Conservation (phyloP, 2,797 vertebrate genomes). For the Semaprochilodus insignis region DNA sequence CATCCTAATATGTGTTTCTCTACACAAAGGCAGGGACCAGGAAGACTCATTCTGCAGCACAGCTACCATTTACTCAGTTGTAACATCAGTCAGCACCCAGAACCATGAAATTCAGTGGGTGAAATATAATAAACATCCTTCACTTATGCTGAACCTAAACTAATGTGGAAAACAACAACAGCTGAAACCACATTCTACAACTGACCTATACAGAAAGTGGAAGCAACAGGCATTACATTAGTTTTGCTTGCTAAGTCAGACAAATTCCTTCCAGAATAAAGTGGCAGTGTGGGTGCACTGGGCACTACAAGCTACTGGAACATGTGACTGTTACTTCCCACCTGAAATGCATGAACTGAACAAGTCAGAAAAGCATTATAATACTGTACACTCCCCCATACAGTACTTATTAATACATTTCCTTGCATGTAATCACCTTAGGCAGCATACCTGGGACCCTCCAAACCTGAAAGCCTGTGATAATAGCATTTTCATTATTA, state of each 20-base stretch:
- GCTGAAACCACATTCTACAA: neutral
- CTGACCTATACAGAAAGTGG: neutral
- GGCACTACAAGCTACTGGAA: neutral
- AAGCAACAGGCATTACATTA: neutral
- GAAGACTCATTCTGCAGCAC: neutral
- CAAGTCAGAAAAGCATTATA: too few species aligned
- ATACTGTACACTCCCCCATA: too few species aligned
- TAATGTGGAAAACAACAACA: neutral
- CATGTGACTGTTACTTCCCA: too few species aligned
- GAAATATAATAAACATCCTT: neutral
- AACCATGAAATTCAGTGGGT: neutral
- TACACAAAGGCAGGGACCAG: neutral
- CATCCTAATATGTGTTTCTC: neutral
- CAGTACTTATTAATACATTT: neutral
- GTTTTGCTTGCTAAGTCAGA: neutral
- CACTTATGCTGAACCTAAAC: neutral
- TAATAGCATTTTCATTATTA: neutral
- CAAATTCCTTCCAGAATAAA: neutral
- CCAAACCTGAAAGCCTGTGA: neutral
- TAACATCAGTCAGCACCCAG: neutral
- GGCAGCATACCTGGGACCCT: neutral
- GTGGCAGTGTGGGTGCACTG: neutral
- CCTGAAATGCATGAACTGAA: too few species aligned
- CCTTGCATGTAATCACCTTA: neutral
- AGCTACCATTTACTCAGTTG: neutral